Conservation (phyloP, 2,797 vertebrate genomes). For the Chelonia mydas region DNA sequence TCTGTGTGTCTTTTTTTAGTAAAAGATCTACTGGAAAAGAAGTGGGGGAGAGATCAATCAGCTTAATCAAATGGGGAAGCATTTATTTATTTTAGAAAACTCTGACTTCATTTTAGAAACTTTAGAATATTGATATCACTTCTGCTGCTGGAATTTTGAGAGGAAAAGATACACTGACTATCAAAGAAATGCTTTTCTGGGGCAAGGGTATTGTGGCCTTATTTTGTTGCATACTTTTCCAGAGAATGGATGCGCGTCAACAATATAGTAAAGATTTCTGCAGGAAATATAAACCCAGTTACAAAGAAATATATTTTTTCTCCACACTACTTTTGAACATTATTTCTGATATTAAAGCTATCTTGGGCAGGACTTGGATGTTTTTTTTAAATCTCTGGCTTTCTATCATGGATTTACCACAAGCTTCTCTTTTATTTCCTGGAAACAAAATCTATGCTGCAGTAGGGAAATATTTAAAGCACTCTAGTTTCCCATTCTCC, state of each 20-base stretch:
- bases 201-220: background rate
- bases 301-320: background rate
- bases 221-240: background rate
- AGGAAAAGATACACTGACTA: background rate
- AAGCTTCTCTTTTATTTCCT: background rate
- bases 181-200: background rate
- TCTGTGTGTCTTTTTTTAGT: background rate
- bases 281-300: background rate
- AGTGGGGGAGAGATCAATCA: background rate
- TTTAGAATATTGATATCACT: background rate
- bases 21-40: background rate
- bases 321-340: background rate
- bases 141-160: background rate
- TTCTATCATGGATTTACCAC: background rate
- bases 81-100: background rate
- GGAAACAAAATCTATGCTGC: too few species aligned
- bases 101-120: background rate
- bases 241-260: background rate
- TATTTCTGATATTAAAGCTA: background rate
- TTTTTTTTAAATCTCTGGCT: background rate
- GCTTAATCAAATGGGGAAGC: background rate
- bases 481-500: background rate
- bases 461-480: background rate
- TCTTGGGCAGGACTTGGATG: too few species aligned
- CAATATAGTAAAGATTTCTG: background rate